These are phyloP conservation scores for Antigone vipio DNA, from an alignment of 2,113 vertebrate species.

Conservation along the genomic window DNA sequence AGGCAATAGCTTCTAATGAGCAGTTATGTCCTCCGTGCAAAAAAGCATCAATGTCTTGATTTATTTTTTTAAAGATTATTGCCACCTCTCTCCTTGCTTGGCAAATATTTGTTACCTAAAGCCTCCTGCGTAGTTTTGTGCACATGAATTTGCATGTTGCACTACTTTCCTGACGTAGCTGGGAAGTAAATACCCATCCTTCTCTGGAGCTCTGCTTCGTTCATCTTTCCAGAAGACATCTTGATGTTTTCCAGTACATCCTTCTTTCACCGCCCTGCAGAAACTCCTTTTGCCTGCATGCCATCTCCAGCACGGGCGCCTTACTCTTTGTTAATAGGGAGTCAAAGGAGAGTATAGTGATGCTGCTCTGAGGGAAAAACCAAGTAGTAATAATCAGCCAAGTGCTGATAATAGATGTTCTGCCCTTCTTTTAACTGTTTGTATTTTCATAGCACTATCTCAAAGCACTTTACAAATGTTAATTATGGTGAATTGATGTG, in stretches of 20 bases:
- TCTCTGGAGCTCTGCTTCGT: not conserved
- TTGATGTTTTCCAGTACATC: not conserved
- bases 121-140: not conserved
- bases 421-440: not conserved
- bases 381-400: not conserved
- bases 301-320: not conserved
- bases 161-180: not conserved
- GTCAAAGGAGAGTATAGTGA: not conserved
- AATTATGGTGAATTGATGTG: not conserved
- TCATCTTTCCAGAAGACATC: not conserved
- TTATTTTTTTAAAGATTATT: not conserved
- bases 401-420: not conserved
- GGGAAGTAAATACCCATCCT: not conserved
- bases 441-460: constrained; percentile 26
- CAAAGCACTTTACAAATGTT: constrained; percentile 53
- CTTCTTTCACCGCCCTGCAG: not conserved
- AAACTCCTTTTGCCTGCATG: not conserved
- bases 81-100: not conserved
- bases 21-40: not conserved
- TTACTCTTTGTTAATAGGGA: not conserved
- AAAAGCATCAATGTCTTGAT: not conserved
- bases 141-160: not conserved
- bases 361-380: not conserved
- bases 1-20: constrained; percentile 36
- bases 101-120: not conserved